Percentiles rank a stretch among this genome's conserved stretches.
Conservation (phyloP, 2,113 vertebrate species). For the Tautogolabrus adspersus region DNA sequence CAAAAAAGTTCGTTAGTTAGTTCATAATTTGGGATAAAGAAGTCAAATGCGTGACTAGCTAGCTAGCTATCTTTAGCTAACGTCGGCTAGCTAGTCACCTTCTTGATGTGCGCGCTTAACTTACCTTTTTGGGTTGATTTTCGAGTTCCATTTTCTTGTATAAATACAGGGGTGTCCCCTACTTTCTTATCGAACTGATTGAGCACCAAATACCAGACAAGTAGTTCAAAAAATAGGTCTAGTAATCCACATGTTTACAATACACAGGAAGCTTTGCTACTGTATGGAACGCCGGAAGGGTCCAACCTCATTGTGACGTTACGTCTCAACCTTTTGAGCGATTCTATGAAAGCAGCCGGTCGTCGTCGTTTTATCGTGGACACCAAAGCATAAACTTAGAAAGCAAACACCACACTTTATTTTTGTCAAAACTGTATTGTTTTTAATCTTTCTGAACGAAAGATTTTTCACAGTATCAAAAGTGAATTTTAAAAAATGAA, state of each 20-base stretch:
- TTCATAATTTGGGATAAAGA: not conserved
- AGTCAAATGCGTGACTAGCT: not conserved
- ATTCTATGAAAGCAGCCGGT: not conserved
- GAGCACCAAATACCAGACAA: accelerated
- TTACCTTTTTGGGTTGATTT: conserved; percentile 74
- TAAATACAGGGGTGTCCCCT: not conserved
- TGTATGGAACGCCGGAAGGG: conserved; percentile 46
- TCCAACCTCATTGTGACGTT: conserved; percentile 29
- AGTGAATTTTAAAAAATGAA: conserved; percentile 85
- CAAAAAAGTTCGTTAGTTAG: not conserved
- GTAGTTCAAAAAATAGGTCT: not conserved
- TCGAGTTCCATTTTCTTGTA: conserved; percentile 79
- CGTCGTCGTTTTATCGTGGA: not conserved
- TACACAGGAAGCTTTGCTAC: not conserved
- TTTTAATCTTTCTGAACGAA: conserved; percentile 92
- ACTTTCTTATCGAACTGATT: not conserved
- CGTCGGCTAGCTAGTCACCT: not conserved
- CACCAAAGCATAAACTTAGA: conserved; percentile 27
- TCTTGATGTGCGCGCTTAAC: not conserved
- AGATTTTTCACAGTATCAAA: conserved; percentile 97
- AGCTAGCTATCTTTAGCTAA: conserved; percentile 27
- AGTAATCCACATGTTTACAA: conserved; percentile 42
- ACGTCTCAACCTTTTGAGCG: not conserved
- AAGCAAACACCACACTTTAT: conserved; percentile 79
- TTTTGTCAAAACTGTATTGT: conserved; percentile 91